Conservation (phyloP, 2,113 vertebrate genomes). For the Coturnix japonica region DNA sequence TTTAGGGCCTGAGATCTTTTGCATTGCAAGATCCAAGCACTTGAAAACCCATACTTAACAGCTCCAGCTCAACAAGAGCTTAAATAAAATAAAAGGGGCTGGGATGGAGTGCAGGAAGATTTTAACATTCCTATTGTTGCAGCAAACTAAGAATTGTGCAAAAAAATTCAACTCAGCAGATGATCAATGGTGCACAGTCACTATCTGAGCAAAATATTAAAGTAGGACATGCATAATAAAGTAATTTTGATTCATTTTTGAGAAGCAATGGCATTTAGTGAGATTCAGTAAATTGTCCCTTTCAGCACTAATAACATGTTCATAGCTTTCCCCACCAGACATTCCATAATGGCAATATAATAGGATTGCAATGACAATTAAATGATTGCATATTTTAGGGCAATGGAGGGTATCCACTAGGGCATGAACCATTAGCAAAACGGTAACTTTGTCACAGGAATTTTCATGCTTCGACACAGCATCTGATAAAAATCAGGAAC, state of each 20-base stretch:
- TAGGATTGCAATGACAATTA: conserved; percentile 81
- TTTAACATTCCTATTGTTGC: not conserved
- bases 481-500: conserved; percentile 14
- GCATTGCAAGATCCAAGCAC: too few species aligned
- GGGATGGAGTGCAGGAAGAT: not conserved
- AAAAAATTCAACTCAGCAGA: conserved; percentile 16
- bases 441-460: conserved; percentile 22
- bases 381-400: conserved; percentile 77
- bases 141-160: not conserved
- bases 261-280: conserved; percentile 61
- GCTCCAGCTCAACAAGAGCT: not conserved
- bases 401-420: conserved; percentile 70
- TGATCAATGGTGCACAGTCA: not conserved
- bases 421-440: conserved; percentile 71
- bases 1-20: not conserved
- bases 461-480: conserved; percentile 52
- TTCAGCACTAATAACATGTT: conserved; percentile 76
- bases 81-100: not conserved
- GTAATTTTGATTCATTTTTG: conserved; percentile 72
- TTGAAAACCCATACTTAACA: not conserved
- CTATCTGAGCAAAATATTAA: conserved; percentile 48
- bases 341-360: conserved; percentile 75
- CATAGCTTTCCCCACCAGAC: conserved; percentile 73
- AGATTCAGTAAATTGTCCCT: conserved; percentile 77
- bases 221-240: conserved; percentile 59